Conservation (phyloP, 1,140 invertebrate species). For the Bombus sibiricus region DNA sequence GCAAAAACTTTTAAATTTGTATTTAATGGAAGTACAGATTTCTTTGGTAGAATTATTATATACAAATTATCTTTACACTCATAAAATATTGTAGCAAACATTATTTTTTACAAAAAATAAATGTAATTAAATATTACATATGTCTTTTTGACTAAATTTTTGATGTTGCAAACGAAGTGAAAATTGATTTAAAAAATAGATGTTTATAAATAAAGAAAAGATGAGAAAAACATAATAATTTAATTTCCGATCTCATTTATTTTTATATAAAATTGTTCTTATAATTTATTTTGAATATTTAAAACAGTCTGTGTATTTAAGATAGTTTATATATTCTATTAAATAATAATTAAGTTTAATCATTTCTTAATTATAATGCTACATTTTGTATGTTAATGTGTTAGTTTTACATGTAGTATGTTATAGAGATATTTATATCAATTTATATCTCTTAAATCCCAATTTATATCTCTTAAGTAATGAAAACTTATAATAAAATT, state of each 20-base stretch:
- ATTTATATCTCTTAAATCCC: too few relatives aligned
- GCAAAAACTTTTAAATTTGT: slow-evolving; percentile 79
- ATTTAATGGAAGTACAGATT: slow-evolving; percentile 82
- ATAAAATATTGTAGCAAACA: slow-evolving; percentile 36
- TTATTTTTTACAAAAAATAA: slow-evolving; percentile 17
- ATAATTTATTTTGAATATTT: slow-evolving; percentile 11
- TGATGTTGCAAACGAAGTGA: neutral
- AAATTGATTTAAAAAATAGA: neutral
- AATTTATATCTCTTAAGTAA: neutral
- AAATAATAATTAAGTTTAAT: neutral
- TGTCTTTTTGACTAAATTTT: too few relatives aligned
- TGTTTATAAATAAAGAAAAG: neutral
- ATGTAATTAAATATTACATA: slow-evolving; percentile 17
- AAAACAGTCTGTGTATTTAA: neutral
- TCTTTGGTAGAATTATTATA: slow-evolving; percentile 83
- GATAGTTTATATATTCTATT: neutral
- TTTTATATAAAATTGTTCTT: neutral
- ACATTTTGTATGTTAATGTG: neutral
- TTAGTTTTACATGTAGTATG: neutral
- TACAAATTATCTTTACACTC: slow-evolving; percentile 79
- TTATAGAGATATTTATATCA: neutral
- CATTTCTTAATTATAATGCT: neutral
- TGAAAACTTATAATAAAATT: neutral
- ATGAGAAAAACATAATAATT: neutral
- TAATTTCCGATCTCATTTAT: neutral